Base-by-base conservation (phyloP, 2,797 vertebrate species). In the Malurus leucopterus region DNA sequence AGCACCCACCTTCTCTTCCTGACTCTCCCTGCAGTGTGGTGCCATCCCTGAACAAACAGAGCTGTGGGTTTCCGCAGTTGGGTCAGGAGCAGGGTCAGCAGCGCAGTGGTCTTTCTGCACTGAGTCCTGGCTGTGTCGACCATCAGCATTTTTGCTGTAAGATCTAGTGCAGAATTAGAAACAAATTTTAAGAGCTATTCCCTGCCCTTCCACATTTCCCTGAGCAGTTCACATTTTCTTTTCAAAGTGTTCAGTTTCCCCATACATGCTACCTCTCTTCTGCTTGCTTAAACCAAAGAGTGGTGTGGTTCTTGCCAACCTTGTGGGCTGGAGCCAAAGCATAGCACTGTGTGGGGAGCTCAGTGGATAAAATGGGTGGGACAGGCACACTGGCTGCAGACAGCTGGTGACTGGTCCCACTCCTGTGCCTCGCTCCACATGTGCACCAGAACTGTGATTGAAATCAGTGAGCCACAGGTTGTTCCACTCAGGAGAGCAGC, bases 131-230 rank as follows among this genome's bases (percentile, higher is more conserved):
- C 95, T 93, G n/a, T 91, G 93, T 41, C 90, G 89, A 11, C 91
- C 63, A 0, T 97, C 97, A 2, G 27, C 79, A 16, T 90, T 96
- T 92, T 96, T 97, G 95, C 95, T 96, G 77, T 95, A 96, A 84
- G 96, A 92, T 86, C 97, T 98, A 93, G 61, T 41, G 76, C 11
- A 73, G 72, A 47, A 57, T 46, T 80, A 79, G 69, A 92, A 36
- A 69, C 0, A 0, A 73, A 22, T 65, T 49, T 75, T 77, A 70
- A 77, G 21, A 80, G 57, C 41, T 67, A n/a, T 13, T 47, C 72
- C 36, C 19, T 55, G 40, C 34, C 29, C 32, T 36, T 57, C 58
- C 30, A 51, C 44, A 32, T 21, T 14, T 13, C 54, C 38, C 34
- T 13, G 9, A 77, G 46, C 11, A 62, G 49, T 51, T 87, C 4